Base-by-base conservation (phyloP, 2,797 vertebrate genomes). In the Petrocephalus sullivani region DNA sequence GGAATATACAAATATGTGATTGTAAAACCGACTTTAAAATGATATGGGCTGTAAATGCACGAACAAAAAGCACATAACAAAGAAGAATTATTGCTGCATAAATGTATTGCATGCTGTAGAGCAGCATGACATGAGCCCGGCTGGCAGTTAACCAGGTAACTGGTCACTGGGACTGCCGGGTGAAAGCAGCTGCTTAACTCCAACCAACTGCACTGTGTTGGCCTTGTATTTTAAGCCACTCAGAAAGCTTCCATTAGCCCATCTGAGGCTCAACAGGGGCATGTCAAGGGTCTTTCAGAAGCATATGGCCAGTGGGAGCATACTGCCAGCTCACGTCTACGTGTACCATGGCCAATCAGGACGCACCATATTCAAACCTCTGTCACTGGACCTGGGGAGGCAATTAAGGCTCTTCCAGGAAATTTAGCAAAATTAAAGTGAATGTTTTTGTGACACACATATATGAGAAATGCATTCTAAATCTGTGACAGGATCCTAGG, bases 1-100 rank as follows among this genome's bases (percentile, higher is more conserved):
- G 75, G 75, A 81, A 85, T 85, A 85, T 85, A 85, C 54, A 85
- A 54, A 85, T 85, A 53, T 53, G 83, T 56, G 54, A 53, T 85
- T 37, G 54, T 85, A 85, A 85, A 85, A 56, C 49, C 54, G 83
- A 54, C 12, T 54, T 85, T 56, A 85, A 57, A 14, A 85, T 85
- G 83, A 85, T 28, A 85, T 53, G 49, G 46, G 54, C 49, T 53
- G n/a, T 81, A 49, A 81, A 81, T 21, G 41, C 19, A 81, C 49
- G 75, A 81, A n/a, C 19, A 49, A 49, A 81, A 12, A 81, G 41
- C 37, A 49, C 6, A 49, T 81, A n/a, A n/a, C 37, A 75, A 81
- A 81, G 41, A 37, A n/a, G 41, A n/a, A 81, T 81, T 81, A 81
- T 81, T 81, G 14, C 19, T 49, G 9, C 41, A 46, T 81, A 49